These are phyloP conservation scores for Cynopterus sphinx DNA, from an alignment of 2,797 vertebrate species.

Conservation along the genomic window DNA sequence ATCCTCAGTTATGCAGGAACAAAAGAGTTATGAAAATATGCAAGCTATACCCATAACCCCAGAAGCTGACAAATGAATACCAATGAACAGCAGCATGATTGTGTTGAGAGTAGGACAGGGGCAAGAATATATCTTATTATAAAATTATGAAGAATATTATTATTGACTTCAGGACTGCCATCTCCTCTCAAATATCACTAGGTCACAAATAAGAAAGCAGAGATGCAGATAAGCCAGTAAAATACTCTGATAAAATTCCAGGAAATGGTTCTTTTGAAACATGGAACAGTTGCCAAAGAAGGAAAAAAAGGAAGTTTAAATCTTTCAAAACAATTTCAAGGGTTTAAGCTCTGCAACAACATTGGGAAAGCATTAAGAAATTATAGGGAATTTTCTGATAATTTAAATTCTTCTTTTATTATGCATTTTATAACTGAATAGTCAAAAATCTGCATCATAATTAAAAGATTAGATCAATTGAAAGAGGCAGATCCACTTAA, in stretches of 20 bases:
- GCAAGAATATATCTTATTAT: neutral
- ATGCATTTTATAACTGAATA: neutral
- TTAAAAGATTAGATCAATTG: neutral
- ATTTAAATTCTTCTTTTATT: neutral
- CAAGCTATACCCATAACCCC: neutral
- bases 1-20: neutral
- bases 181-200: neutral
- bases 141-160: neutral
- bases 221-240: conserved; percentile 9
- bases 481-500: neutral
- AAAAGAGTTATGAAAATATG: neutral
- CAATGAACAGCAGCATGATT: neutral
- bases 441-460: neutral
- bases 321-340: conserved; percentile 35
- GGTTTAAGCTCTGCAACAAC: conserved; percentile 1
- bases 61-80: neutral
- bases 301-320: neutral
- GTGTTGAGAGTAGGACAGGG: neutral
- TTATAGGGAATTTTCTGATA: neutral
- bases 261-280: conserved; percentile 54
- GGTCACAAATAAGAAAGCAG: conserved; percentile 15
- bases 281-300: neutral
- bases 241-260: conserved; percentile 39
- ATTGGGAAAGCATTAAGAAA: neutral
- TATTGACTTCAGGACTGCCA: neutral